A percentile compares a stretch with the other conserved stretches of the same genome.
These are phyloP conservation scores for Zygogramma bicolorata DNA, from an alignment of 2,888 invertebrate species.

Conservation along the genomic window DNA sequence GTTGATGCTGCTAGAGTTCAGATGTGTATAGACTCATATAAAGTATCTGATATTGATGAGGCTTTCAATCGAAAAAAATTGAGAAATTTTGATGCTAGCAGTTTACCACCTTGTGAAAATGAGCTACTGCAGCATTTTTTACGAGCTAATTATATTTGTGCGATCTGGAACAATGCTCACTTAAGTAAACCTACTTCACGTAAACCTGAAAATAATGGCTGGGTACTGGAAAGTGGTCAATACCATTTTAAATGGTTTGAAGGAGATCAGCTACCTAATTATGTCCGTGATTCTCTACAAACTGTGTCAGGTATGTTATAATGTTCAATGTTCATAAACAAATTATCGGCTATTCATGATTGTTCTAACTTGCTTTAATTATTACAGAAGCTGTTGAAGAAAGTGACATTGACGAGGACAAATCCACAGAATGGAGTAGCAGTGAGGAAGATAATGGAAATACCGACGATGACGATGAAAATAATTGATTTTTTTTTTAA, in stretches of 20 bases:
- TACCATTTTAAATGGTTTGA: constrained; percentile 39
- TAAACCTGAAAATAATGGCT: constrained; percentile 16
- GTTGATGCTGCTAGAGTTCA: constrained; percentile 19
- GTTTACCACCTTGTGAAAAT: no score
- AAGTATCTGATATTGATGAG: background rate
- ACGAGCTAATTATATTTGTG: constrained; percentile 27
- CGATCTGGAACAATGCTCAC: constrained; percentile 31
- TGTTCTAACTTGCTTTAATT: constrained; percentile 16
- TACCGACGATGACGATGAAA: no score
- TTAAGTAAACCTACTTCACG: constrained; percentile 2
- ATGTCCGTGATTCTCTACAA: constrained; percentile 31
- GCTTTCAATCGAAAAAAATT: background rate
- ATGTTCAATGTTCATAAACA: constrained; percentile 11
- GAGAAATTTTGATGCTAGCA: no score
- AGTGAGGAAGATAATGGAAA: no score
- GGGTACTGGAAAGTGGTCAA: background rate
- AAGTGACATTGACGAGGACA: constrained; percentile 12
- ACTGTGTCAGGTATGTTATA: constrained; percentile 29
- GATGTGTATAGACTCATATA: constrained; percentile 26
- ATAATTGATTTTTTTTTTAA: no score
- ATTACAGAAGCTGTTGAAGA: constrained; percentile 16
- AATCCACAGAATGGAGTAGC: background rate
- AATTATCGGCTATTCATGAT: constrained; percentile 18
- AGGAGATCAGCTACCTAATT: constrained; percentile 31
- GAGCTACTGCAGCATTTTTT: no score